Evolutionary conservation across 1,140 invertebrate species (phyloP).

Genomic region (Gryon sp.): DNA sequence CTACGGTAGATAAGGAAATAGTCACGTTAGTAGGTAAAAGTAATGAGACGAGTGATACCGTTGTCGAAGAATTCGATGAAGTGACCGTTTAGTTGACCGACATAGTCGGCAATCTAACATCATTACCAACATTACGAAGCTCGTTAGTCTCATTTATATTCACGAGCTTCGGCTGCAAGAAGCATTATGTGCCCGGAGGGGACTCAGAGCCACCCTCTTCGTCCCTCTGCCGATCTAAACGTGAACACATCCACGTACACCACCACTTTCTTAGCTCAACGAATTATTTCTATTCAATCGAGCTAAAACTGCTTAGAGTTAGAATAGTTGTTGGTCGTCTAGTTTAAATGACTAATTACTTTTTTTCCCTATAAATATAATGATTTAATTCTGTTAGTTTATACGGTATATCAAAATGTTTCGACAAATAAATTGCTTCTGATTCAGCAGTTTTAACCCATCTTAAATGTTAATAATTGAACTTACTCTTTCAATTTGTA

Average conservation of each 20-base stretch:
- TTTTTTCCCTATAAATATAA: background rate
- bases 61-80: constrained; percentile 58
- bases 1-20: constrained; percentile 24
- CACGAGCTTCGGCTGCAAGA: constrained; percentile 58
- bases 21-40: constrained; percentile 11
- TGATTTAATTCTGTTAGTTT: constrained; percentile 8
- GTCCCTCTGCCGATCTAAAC: constrained; percentile 33
- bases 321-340: too few species aligned
- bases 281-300: constrained; percentile 32
- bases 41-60: constrained; percentile 27
- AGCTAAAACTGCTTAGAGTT: constrained; percentile 15
- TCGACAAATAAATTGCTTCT: too few species aligned
- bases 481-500: too few species aligned
- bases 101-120: constrained; percentile 76
- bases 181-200: constrained; percentile 53
- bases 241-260: constrained; percentile 13
- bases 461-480: too few species aligned
- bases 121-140: constrained; percentile 78
- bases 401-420: too few species aligned
- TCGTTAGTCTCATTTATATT: constrained; percentile 80
- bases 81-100: constrained; percentile 60
- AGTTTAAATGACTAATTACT: constrained; percentile 24
- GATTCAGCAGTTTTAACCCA: too few species aligned
- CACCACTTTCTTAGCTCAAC: constrained; percentile 31
- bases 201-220: constrained; percentile 28